Evolutionary conservation across 2,113 vertebrate species (phyloP), one percentile per base, ranked within the genome.

Genomic region (Triplophysa siluroides): DNA sequence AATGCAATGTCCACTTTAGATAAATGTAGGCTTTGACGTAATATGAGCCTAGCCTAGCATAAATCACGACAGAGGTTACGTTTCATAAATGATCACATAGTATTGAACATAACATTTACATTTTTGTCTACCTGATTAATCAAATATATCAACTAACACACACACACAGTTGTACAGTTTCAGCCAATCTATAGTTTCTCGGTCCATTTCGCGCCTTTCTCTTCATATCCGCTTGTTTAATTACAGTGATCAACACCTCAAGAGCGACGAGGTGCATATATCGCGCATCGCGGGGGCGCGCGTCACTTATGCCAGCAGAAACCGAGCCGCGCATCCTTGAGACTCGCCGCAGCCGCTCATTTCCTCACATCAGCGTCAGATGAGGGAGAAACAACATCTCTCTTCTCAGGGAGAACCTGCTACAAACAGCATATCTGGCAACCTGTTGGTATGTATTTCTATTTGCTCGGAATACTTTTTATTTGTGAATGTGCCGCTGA

Each of bases 341-440:
- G 58, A 41, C 61, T 18, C 73, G 26, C 45, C 73, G 16, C 74
- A 64, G 61, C 47, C 74, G 13, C 75, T 65, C 75, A 33, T 50
- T 63, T 76, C 18, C 23, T 62, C 10, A 43, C 23, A 14, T 18
- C 21, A 63, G 14, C 23, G n/a, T 18, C 41, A 76, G 61, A 33
- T 21, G 29, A 23, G 23, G 41, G 41, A 47, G 60, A 6, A 38
- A 29, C 13, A 21, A 33, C 60, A 29, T 0, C 47, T 14, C 41
- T 7, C 16, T 64, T 24, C 24, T 65, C 38, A 26, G 9, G 12
- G 11, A 12, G 38, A 56, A 76, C 74, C 61, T 76, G 45, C 61
- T 33, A 33, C 45, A 11, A 16, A 45, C n/a, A 23, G 29, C 24
- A 52, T 10, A 54, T 18, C 33, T 13, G 50, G 5, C 54, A 58